phyloP scores from a whole-genome alignment of 1,140 invertebrate species.

The Brachionus plicatilis region DNA sequence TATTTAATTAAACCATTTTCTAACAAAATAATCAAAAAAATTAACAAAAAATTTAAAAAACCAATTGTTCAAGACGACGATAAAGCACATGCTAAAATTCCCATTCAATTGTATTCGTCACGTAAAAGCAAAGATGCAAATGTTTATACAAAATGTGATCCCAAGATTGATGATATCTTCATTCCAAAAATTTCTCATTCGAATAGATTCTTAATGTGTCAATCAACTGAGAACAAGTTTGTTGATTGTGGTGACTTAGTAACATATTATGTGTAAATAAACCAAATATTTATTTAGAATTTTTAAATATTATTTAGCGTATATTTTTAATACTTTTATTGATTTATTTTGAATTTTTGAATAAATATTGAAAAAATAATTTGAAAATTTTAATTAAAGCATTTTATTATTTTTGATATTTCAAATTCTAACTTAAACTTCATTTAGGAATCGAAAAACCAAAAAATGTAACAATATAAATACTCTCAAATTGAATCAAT shows the following conservation, averaged over 20 bases:
- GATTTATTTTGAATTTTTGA: background rate
- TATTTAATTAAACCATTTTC: background rate
- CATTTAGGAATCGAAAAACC: no score
- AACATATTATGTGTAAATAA: constrained; percentile 7
- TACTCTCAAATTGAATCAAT: no score
- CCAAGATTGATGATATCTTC: background rate
- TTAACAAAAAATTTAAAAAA: constrained; percentile 2
- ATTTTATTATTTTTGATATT: no score
- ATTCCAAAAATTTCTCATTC: background rate
- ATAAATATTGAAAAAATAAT: background rate
- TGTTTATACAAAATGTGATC: background rate
- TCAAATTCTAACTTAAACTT: no score
- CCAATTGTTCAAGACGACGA: background rate
- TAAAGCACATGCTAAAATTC: background rate
- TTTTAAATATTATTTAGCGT: no score
- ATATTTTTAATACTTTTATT: background rate
- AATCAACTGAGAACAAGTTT: background rate
- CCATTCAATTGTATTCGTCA: background rate
- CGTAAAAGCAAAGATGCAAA: no score
- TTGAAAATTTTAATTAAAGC: no score
- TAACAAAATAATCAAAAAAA: background rate
- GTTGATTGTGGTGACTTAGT: background rate
- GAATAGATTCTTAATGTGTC: background rate
- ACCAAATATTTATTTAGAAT: background rate
- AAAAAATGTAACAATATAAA: no score